Evolutionary conservation across 2,888 invertebrate species (phyloP), one percentile per base, ranked within the genome.

Genomic region (Dyspetes luteomarginatus): DNA sequence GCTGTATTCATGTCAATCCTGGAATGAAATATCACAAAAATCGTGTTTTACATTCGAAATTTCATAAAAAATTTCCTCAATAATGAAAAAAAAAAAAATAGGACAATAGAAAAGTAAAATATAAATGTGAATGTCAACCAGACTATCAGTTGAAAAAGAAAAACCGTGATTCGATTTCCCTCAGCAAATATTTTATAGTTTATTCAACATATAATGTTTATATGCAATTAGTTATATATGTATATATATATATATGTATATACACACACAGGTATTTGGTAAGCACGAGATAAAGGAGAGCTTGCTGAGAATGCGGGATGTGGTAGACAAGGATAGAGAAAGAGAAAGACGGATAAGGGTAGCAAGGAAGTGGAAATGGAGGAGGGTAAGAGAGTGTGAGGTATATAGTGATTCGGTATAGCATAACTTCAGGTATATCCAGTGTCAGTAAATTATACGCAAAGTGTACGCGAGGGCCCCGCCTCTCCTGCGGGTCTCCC

Each of bases 381-480:
- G 79, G 58, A 52, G 58, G 52, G 52, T 52, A 48, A 62, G 64
- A 58, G 43, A 72, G 65, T 68, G 56, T 52, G 45, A 72, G 78
- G 82, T 78, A 74, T 73, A 48, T 17, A 80, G 79, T 82, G 86
- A 85, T 88, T 88, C 86, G 87, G 88, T 88, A 89, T 88, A 89
- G 88, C 89, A 91, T 89, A 90, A 91, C 90, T 91, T 89, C 90
- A 91, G 91, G 91, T 91, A 91, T 91, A 91, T 91, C 90, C 91
- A 91, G 89, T 88, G 90, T 90, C 90, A 91, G 90, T 91, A 91
- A 92, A 91, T 92, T 91, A 91, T 91, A 92, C 90, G 91, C 91
- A 91, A 91, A 91, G 90, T 91, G 91, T 91, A 91, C 91, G 90
- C 88, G 90, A 89, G 88, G 88, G 88, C 86, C 86, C 87, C 86